Base-by-base conservation (phyloP, 1,140 invertebrate species). In the Neotoxoptera formosana region DNA sequence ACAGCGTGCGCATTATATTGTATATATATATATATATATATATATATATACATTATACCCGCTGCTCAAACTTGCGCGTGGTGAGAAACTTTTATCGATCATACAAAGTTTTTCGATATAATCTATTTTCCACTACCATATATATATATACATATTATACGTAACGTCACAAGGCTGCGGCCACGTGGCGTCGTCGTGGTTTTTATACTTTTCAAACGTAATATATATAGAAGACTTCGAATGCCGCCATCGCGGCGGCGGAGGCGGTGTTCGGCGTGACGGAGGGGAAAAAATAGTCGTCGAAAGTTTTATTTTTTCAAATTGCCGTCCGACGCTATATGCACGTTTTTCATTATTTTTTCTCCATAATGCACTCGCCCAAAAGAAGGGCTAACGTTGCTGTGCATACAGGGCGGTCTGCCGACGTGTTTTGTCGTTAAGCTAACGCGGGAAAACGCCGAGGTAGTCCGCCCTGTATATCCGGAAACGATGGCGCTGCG, bases 291-390 rank as follows among this genome's bases (percentile, higher is more conserved):
- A 83, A 92, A 83, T 92, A 53, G 90, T 51, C n/a, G 45, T 36
- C 11, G 45, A 92, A 92, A 93, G 81, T 81, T 84, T 76, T 76
- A 76, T n/a, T 83, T 92, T 93, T 56, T 30, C 41, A 48, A 86
- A 45, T 67, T 41, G 14, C 36, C 89, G 48, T 89, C 34, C 67
- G 11, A 91, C 36, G 67, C 90, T 11, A 81, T 11, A 81, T 91
- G 45, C 67, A 91, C 90, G 90, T 91, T 91, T 91, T 48, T n/a
- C 20, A 93, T 86, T 93, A 93, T 83, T 84, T 92, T 92, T 76
- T 45, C 60, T 67, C 25, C 30, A 90, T 90, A 90, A 90, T 45
- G 89, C 53, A 67, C 53, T 67, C 23, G 36, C 34, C 53, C 23
- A 53, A 67, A 36, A 88, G 20, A 7, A 76, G 30, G 3, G n/a